Conservation (phyloP, 2,113 vertebrate species). For the Girardinichthys multiradiatus region DNA sequence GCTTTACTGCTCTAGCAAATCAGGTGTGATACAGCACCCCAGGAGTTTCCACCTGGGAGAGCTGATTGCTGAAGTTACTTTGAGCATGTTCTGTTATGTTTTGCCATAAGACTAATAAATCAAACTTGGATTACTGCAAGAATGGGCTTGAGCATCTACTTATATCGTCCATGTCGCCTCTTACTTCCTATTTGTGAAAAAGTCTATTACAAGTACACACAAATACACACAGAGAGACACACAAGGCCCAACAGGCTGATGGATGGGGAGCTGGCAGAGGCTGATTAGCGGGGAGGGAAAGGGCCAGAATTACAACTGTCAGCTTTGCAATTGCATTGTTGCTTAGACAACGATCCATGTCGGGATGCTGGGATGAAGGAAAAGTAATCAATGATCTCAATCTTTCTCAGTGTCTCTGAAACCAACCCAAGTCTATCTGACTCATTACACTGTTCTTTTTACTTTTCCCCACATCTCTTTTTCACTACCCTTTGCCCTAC, state of each 20-base stretch:
- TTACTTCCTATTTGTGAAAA: neutral
- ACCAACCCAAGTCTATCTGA: constrained; percentile 9
- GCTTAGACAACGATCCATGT: constrained; percentile 61
- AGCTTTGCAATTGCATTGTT: constrained; percentile 48
- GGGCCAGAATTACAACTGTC: constrained; percentile 64
- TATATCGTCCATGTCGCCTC: constrained; percentile 5
- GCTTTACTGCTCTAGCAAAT: neutral
- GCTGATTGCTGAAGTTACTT: constrained; percentile 6
- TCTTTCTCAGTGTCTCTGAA: constrained; percentile 43
- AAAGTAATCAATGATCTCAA: constrained; percentile 55
- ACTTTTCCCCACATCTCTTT: constrained; percentile 2
- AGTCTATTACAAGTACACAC: constrained; percentile 11
- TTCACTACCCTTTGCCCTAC: constrained; percentile 2
- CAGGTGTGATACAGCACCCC: constrained; percentile 1
- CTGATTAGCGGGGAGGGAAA: constrained; percentile 63
- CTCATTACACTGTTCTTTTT: constrained; percentile 17
- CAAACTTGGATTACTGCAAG: constrained; percentile 8
- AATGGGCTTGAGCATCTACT: constrained; percentile 1
- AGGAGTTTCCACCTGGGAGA: constrained; percentile 28
- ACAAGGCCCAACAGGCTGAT: constrained; percentile 45
- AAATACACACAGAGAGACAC: neutral
- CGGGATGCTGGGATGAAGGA: constrained; percentile 30
- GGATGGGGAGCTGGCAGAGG: constrained; percentile 63
- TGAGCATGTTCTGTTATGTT: constrained; percentile 19
- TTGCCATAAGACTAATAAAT: constrained; percentile 31